Conservation (phyloP, 2,797 vertebrate species). For the Loris lydekkerianus region DNA sequence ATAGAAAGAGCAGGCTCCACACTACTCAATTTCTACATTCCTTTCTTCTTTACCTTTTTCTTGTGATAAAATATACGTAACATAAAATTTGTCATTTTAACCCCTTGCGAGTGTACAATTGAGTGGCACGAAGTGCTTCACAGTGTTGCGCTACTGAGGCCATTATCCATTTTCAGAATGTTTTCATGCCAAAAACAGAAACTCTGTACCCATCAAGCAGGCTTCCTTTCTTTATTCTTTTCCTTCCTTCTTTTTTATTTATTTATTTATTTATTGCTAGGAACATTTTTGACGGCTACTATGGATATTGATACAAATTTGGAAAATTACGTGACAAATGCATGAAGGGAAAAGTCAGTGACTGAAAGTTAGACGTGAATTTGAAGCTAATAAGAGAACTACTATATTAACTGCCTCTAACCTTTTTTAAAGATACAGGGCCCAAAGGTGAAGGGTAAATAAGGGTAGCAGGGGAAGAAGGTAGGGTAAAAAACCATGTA, state of each 20-base stretch:
- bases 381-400: constrained; percentile 17
- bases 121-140: not conserved
- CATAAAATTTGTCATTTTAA: not conserved
- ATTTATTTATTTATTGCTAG: not conserved
- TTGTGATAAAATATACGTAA: not conserved
- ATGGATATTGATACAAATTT: not conserved
- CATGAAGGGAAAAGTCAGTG: constrained; percentile 5
- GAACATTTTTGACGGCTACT: constrained; percentile 2
- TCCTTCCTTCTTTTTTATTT: not conserved
- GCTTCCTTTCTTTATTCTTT: constrained; percentile 31
- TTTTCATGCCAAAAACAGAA: not conserved
- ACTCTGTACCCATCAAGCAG: not conserved
- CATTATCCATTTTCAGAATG: not conserved
- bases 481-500: too few relatives aligned
- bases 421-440: too few relatives aligned
- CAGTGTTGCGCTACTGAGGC: not conserved
- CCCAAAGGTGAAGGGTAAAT: too few relatives aligned
- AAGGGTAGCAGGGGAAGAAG: too few relatives aligned
- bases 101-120: not conserved
- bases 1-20: not conserved
- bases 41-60: not conserved
- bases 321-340: constrained; percentile 25
- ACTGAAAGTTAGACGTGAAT: not conserved
- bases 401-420: too few relatives aligned
- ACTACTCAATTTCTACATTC: not conserved